Conservation (phyloP, 2,888 invertebrate species). For the Oscheius myriophilus region DNA sequence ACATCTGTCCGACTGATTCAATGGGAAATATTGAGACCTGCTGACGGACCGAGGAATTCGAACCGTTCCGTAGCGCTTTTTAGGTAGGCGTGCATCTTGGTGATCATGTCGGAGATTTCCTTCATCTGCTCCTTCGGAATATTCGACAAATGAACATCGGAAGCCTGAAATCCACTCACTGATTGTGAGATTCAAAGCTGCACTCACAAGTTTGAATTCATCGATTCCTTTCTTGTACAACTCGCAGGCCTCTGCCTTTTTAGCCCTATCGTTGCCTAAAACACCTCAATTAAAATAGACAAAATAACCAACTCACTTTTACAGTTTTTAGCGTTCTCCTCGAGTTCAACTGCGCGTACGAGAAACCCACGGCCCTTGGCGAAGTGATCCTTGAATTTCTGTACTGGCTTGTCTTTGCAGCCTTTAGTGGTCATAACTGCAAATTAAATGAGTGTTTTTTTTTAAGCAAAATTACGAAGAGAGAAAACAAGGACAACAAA, state of each 20-base stretch:
- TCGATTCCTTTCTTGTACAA: constrained; percentile 24
- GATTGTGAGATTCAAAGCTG: background rate
- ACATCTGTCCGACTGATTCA: no score
- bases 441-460: no score
- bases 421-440: no score
- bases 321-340: background rate
- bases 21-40: no score
- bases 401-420: no score
- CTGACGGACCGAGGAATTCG: background rate
- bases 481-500: no score
- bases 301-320: no score
- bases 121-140: background rate
- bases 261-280: background rate
- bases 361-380: constrained; percentile 7
- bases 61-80: background rate
- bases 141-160: background rate
- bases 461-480: no score
- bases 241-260: constrained; percentile 8
- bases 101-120: background rate
- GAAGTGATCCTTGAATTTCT: constrained; percentile 2
- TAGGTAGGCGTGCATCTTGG: background rate
- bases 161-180: background rate
- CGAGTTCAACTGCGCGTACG: constrained; percentile 10
- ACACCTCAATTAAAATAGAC: background rate
- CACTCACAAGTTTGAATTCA: constrained; percentile 8